These are phyloP conservation scores for Ambastaia sidthimunki DNA, from an alignment of 2,797 vertebrate species.

Conservation along the genomic window DNA sequence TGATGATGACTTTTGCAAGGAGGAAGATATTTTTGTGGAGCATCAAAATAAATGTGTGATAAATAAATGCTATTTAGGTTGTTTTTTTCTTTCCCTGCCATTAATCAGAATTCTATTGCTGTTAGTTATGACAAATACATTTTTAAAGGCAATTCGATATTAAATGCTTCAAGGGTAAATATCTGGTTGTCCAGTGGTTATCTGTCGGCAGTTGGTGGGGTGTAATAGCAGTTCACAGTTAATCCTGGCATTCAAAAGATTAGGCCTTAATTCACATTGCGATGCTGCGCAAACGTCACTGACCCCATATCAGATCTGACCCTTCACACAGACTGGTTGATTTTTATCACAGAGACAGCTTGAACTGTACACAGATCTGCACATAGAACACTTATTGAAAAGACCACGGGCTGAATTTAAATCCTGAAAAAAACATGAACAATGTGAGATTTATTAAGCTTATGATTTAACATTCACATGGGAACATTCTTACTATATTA, in stretches of 20 bases:
- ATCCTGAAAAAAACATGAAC: background rate
- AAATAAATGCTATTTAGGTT: constrained; percentile 50
- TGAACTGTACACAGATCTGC: constrained; percentile 4
- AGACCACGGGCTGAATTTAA: constrained; percentile 9
- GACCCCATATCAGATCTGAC: constrained; percentile 6
- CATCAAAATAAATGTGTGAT: constrained; percentile 34
- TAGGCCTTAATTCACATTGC: constrained; percentile 16
- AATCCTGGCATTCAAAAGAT: constrained; percentile 33
- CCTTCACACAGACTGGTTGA: background rate
- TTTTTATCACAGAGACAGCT: background rate
- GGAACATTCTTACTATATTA: constrained; percentile 8
- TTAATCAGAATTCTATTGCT: constrained; percentile 44
- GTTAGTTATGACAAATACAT: constrained; percentile 51
- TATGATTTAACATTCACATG: constrained; percentile 4
- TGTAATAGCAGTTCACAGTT: constrained; percentile 56
- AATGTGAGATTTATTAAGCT: constrained; percentile 19
- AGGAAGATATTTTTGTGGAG: constrained; percentile 28
- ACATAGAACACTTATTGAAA: background rate
- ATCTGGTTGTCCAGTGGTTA: constrained; percentile 52
- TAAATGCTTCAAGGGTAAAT: constrained; percentile 45
- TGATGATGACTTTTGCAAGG: constrained; percentile 39
- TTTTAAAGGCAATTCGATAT: constrained; percentile 55
- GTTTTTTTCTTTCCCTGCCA: background rate
- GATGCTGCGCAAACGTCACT: constrained; percentile 2
- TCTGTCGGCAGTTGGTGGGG: constrained; percentile 49